A percentile compares a stretch with the other conserved stretches of the same genome.
phyloP scores from a whole-genome alignment of 2,113 vertebrate species.

The Sinosuthora webbiana region DNA sequence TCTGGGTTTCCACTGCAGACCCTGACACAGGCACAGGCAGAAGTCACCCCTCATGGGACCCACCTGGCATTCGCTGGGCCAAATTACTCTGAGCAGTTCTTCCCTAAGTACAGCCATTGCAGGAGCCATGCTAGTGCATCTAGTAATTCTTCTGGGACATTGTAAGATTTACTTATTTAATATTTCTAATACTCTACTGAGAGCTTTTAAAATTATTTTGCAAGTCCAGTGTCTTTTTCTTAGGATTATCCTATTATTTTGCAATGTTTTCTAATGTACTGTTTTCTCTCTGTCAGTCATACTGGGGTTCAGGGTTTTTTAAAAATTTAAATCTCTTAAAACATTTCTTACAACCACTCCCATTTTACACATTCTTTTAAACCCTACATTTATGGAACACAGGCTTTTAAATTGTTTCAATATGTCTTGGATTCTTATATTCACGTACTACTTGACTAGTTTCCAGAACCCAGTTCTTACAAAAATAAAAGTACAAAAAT shows the following conservation, averaged over 20 bases:
- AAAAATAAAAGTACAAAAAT: slow-evolving; percentile 10
- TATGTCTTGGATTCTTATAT: background rate
- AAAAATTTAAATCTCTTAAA: background rate
- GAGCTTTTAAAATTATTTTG: background rate
- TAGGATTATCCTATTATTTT: background rate
- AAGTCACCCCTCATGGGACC: background rate
- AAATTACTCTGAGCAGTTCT: background rate
- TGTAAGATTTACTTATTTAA: background rate
- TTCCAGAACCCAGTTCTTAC: slow-evolving; percentile 32
- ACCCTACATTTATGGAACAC: background rate
- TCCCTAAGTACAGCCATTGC: background rate
- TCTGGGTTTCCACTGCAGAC: background rate
- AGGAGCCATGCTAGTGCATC: background rate
- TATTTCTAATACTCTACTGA: background rate
- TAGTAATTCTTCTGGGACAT: background rate
- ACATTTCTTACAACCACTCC: background rate
- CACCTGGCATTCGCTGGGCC: fast-evolving
- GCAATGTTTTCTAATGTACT: background rate
- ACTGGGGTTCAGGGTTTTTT: background rate
- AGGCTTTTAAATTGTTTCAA: slow-evolving; percentile 25
- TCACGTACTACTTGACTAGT: background rate
- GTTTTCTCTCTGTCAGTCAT: background rate
- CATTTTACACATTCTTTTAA: slow-evolving; percentile 32
- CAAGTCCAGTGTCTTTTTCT: background rate
- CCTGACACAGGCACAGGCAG: background rate